Conservation (phyloP, 1,140 invertebrate species). For the Drosophila melanica region DNA sequence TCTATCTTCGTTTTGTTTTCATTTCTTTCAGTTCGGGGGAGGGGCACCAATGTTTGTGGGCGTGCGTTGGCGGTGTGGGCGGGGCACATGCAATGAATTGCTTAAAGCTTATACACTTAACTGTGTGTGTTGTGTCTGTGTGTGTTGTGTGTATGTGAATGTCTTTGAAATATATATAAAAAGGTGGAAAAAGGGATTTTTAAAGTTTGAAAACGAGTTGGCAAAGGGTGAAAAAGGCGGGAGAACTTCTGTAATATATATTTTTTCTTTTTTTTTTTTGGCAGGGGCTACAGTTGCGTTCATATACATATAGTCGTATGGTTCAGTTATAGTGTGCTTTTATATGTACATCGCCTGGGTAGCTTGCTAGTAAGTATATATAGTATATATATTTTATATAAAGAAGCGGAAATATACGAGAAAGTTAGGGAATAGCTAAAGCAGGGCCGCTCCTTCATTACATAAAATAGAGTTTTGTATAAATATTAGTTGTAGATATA, state of each 20-base stretch:
- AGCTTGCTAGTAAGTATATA: conserved; percentile 76
- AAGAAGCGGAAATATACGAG: conserved; percentile 44
- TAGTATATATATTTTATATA: conserved; percentile 26
- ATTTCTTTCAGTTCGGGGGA: neutral
- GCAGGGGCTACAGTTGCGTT: conserved; percentile 80
- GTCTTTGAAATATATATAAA: conserved; percentile 18
- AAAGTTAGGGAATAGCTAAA: conserved; percentile 27
- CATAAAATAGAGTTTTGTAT: conserved; percentile 38
- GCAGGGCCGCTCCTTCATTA: conserved; percentile 29
- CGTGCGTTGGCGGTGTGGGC: conserved; percentile 30
- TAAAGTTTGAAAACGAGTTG: conserved; percentile 20
- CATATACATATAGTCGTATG: conserved; percentile 64
- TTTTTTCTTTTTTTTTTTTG: conserved; percentile 29
- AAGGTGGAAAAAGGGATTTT: conserved; percentile 1
- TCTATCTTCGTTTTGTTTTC: neutral
- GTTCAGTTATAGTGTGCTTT: conserved; percentile 63
- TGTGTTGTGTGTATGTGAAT: conserved; percentile 25
- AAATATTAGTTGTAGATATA: conserved; percentile 42
- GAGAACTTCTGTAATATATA: conserved; percentile 12
- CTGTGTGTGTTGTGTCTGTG: conserved; percentile 25
- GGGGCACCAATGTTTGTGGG: conserved; percentile 28
- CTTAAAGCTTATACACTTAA: conserved; percentile 67
- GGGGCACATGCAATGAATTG: conserved; percentile 77
- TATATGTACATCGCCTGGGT: conserved; percentile 81
- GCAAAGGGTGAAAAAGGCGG: conserved; percentile 21